Base-by-base conservation (phyloP, 2,113 vertebrate species). In the Galemys pyrenaicus region DNA sequence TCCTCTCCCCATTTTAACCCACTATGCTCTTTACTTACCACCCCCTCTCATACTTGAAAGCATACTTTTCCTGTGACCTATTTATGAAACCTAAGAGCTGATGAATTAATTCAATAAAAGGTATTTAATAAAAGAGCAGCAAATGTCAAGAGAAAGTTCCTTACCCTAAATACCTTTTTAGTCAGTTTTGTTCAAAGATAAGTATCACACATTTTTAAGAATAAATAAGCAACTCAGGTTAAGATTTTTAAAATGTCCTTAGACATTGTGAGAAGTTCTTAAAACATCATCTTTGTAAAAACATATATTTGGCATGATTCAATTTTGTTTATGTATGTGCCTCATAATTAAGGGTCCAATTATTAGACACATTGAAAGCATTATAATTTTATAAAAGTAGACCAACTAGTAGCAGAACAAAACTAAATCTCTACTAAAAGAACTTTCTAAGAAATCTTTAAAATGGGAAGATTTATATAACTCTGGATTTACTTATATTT, bases 151-250 rank as follows among this genome's bases (percentile, higher is more conserved):
- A 73, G 32, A 77, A 4, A 79, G 32, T 12, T 7, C 16, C 26
- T 71, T 70, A 13, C 9, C 24, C 4, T 9, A 73, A 75, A 74
- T 46, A 51, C 7, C 28, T 74, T 84, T 88, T 78, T 15, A 39
- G n/a, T 60, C 49, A 71, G 16, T 54, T 65, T 87, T 28, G 12
- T 41, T 60, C n/a, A 51, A 67, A 87, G 51, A 41, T 58, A 84
- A 86, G 58, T 62, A 75, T 19, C 20, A 35, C 17, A 65, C 17
- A 32, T 19, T 62, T 94, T 41, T 62, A 70, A 77, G 19, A 75
- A 91, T 86, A 93, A 79, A 83, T 37, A 73, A 67, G 85, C n/a
- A 46, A 62, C 32, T 85, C 41, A n/a, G 13, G 37, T 90, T 86
- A 78, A 85, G 28, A 32, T 15, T 58, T 0, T 35, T 77, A 88